These are phyloP conservation scores for Chiloscyllium plagiosum DNA, from an alignment of 2,113 vertebrate genomes.

Conservation along the genomic window DNA sequence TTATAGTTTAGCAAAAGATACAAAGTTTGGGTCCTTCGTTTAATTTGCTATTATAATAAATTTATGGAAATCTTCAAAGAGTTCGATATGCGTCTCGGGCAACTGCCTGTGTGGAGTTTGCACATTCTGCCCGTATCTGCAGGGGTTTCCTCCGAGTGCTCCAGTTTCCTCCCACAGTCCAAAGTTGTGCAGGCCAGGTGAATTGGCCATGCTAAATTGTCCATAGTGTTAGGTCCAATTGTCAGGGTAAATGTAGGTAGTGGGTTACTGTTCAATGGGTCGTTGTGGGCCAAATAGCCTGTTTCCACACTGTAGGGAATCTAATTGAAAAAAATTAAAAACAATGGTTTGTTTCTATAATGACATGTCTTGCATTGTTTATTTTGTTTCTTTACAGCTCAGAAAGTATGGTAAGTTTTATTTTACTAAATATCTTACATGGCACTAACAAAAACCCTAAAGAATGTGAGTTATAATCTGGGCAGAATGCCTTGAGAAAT, in stretches of 20 bases:
- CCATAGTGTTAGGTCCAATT: no score
- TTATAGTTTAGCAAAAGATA: background rate
- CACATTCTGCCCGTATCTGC: no score
- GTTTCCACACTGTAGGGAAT: background rate
- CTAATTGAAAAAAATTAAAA: background rate
- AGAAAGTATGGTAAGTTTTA: background rate
- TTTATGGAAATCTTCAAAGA: background rate
- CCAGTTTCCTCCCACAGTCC: no score
- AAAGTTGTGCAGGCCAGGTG: no score
- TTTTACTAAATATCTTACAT: background rate
- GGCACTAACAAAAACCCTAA: slow-evolving; percentile 11
- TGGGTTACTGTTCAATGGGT: no score
- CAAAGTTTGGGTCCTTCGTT: background rate
- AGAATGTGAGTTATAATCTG: slow-evolving; percentile 17
- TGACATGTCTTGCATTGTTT: background rate
- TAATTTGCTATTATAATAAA: background rate
- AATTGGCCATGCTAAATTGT: no score
- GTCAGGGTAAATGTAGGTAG: no score
- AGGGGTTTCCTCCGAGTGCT: no score
- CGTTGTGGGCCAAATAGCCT: no score
- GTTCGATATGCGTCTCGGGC: no score
- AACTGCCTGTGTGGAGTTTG: no score
- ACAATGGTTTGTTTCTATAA: background rate
- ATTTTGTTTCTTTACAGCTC: background rate
- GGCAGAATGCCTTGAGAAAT: slow-evolving; percentile 3